phyloP scores from a whole-genome alignment of 2,113 vertebrate genomes.

The Rhinoderma darwinii region DNA sequence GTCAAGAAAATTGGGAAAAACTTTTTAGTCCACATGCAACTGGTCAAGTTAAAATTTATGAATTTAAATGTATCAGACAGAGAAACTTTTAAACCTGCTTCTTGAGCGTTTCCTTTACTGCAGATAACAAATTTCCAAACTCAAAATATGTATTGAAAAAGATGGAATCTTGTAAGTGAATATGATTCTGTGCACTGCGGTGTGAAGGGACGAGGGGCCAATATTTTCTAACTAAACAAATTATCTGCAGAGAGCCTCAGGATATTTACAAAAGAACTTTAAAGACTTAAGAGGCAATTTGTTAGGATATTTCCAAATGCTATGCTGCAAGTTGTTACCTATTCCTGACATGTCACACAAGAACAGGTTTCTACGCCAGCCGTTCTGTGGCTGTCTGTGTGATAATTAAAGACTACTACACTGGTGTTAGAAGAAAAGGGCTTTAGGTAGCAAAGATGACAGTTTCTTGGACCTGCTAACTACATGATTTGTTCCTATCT shows the following conservation, averaged over 20 bases:
- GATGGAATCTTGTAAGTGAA: constrained; percentile 13
- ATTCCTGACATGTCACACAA: constrained; percentile 36
- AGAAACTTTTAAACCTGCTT: neutral
- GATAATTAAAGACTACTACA: constrained; percentile 27
- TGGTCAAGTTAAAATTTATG: neutral
- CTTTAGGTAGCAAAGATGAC: constrained; percentile 20
- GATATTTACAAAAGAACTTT: constrained; percentile 8
- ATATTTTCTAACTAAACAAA: constrained; percentile 34
- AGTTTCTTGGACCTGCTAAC: constrained; percentile 44
- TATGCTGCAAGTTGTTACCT: constrained; percentile 23
- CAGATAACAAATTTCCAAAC: neutral
- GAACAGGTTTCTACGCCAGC: neutral
- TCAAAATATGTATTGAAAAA: constrained; percentile 10
- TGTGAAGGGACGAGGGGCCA: constrained; percentile 1
- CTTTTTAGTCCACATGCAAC: neutral
- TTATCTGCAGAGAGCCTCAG: neutral
- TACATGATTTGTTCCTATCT: constrained; percentile 46
- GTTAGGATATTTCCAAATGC: neutral
- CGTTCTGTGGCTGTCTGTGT: constrained; percentile 13
- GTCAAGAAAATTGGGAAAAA: neutral
- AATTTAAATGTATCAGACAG: neutral
- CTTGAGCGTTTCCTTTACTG: constrained; percentile 3
- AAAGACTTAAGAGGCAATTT: constrained; percentile 20
- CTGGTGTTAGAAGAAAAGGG: constrained; percentile 7
- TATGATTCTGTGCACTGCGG: neutral